phyloP scores from a whole-genome alignment of 1,140 invertebrate genomes.

The Drosophila grimshawi region DNA sequence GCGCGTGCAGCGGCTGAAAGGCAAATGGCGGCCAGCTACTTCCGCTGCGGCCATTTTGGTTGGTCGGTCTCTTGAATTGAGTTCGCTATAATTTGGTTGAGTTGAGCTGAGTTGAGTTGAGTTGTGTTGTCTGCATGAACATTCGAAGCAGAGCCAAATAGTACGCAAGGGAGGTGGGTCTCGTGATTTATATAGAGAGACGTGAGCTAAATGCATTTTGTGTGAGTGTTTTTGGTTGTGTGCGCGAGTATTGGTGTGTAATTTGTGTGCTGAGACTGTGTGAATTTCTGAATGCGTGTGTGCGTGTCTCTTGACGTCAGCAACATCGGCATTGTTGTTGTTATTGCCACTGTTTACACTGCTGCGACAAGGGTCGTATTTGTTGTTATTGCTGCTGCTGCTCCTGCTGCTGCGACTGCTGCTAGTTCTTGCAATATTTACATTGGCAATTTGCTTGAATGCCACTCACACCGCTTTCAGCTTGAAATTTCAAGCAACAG shows the following conservation, averaged over 20 bases:
- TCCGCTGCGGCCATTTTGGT: constrained; percentile 60
- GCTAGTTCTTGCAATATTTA: constrained; percentile 73
- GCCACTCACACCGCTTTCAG: constrained; percentile 52
- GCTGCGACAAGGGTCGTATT: constrained; percentile 70
- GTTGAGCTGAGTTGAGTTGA: constrained; percentile 33
- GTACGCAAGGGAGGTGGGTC: background rate
- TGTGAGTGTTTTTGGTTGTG: background rate
- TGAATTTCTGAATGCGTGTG: constrained; percentile 8
- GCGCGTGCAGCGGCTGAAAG: constrained; percentile 37
- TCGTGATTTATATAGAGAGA: background rate
- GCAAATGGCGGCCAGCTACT: constrained; percentile 54
- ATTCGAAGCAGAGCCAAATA: constrained; percentile 10
- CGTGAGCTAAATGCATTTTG: constrained; percentile 44
- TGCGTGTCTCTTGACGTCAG: constrained; percentile 66
- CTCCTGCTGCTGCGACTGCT: constrained; percentile 41
- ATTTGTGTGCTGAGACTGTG: constrained; percentile 6
- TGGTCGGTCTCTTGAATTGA: constrained; percentile 38
- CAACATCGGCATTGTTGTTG: constrained; percentile 46
- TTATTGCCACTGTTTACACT: constrained; percentile 73
- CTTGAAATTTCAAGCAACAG: constrained; percentile 21
- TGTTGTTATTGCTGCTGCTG: constrained; percentile 51
- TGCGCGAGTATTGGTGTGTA: constrained; percentile 11
- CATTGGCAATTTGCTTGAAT: constrained; percentile 77
- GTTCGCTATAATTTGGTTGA: constrained; percentile 24
- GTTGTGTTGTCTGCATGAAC: constrained; percentile 55